Evolutionary conservation across 2,113 vertebrate genomes (phyloP).

Genomic region (Ptyas mucosa): DNA sequence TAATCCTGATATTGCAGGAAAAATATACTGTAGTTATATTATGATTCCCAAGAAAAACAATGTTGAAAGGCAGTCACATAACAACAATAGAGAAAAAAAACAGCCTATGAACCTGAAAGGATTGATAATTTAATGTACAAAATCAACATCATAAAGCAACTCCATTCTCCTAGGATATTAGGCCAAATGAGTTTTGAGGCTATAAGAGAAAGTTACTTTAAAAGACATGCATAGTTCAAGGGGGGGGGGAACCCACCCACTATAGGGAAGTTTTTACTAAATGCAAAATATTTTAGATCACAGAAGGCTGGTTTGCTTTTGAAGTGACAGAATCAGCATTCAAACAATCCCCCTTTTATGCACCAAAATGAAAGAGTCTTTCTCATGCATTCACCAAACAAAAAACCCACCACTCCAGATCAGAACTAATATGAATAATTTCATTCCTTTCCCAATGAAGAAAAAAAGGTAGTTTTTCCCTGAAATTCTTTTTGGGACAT

Average conservation of each 20-base stretch:
- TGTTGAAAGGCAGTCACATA: conserved; percentile 28
- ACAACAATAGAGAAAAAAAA: conserved; percentile 21
- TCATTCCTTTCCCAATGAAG: neutral
- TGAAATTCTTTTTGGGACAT: neutral
- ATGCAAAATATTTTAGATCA: neutral
- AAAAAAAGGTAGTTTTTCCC: neutral
- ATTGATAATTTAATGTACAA: conserved; percentile 15
- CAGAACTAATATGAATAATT: neutral
- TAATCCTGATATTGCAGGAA: conserved; percentile 4
- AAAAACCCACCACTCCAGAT: neutral
- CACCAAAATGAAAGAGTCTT: neutral
- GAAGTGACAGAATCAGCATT: neutral
- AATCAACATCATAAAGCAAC: conserved; percentile 21
- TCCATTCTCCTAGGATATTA: neutral
- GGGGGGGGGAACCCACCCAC: neutral
- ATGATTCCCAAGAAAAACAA: conserved; percentile 19
- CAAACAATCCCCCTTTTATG: conserved; percentile 7
- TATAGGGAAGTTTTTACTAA: neutral
- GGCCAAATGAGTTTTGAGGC: neutral
- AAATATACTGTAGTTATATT: conserved; percentile 17
- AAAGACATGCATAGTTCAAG: neutral
- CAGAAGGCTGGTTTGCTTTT: neutral
- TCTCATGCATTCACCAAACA: neutral
- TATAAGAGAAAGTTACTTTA: conserved; percentile 1
- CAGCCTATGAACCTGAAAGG: conserved; percentile 5